phyloP scores from a whole-genome alignment of 2,113 vertebrate genomes.

The Rhabdornis inornatus region DNA sequence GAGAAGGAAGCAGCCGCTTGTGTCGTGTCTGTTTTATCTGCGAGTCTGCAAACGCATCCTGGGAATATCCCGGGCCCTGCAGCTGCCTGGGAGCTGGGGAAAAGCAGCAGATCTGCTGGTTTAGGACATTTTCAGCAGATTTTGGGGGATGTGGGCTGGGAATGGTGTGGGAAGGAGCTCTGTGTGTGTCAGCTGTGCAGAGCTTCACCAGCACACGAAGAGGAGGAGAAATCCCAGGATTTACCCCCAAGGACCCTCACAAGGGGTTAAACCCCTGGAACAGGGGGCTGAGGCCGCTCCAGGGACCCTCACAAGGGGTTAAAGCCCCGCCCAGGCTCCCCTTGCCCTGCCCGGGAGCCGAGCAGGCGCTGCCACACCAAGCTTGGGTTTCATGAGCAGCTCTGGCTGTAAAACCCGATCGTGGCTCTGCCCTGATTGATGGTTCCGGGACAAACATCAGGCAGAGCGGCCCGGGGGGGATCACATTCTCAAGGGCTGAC shows the following conservation, averaged over 20 bases:
- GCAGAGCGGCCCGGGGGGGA: not conserved
- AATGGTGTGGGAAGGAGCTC: not conserved
- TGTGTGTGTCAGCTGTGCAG: rapidly evolving
- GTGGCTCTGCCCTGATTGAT: conserved; percentile 62
- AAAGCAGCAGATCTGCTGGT: not conserved
- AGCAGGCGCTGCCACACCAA: not conserved
- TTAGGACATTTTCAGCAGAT: rapidly evolving
- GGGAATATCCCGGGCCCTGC: not conserved
- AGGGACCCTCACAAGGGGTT: not conserved
- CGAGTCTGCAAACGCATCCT: rapidly evolving
- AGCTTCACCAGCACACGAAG: not conserved
- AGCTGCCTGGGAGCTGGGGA: rapidly evolving
- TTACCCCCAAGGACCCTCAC: not conserved
- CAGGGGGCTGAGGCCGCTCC: rapidly evolving
- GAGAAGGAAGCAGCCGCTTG: not conserved
- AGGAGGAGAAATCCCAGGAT: not conserved
- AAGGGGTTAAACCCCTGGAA: conserved; percentile 30
- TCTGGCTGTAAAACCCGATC: conserved; percentile 63
- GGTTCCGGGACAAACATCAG: not conserved
- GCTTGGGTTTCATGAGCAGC: conserved; percentile 62
- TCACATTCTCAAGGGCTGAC: conserved; percentile 54
- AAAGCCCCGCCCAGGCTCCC: not conserved
- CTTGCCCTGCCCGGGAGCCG: not conserved
- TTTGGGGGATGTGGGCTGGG: not conserved
- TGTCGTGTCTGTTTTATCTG: rapidly evolving